Evolutionary conservation across 2,113 vertebrate genomes (phyloP).

Genomic region (Odobenus rosmarus): DNA sequence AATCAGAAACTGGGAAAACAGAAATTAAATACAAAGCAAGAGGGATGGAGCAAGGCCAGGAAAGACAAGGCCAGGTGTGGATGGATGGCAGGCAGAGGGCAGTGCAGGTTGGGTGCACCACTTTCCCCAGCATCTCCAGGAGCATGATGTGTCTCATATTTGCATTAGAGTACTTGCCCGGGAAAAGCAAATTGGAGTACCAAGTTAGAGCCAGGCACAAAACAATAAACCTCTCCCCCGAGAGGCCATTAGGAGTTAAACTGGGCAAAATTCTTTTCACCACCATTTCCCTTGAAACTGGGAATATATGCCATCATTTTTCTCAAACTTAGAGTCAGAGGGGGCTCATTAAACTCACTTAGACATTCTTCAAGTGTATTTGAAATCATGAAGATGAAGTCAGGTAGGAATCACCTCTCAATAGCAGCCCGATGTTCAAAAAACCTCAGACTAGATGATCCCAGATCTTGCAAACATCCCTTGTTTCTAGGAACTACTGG

Average conservation of each 20-base stretch:
- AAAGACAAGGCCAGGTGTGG: neutral
- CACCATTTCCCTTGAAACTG: neutral
- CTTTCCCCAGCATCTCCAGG: neutral
- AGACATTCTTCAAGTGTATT: neutral
- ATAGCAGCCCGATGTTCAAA: neutral
- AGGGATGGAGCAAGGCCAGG: neutral
- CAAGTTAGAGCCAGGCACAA: neutral
- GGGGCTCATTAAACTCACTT: constrained; percentile 28
- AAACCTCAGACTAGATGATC: neutral
- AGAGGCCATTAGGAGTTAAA: constrained; percentile 54
- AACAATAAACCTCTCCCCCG: neutral
- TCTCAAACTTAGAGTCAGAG: constrained; percentile 23
- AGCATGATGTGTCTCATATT: neutral
- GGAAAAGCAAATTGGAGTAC: neutral
- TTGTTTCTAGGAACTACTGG: neutral
- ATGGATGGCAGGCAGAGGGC: neutral
- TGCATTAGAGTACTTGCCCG: neutral
- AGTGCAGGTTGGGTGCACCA: fast-evolving
- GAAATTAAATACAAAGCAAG: neutral
- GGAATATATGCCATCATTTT: neutral
- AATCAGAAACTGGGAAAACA: neutral
- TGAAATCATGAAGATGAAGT: neutral
- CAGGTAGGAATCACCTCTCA: neutral
- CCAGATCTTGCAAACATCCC: neutral
- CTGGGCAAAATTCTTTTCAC: constrained; percentile 42